Conservation (phyloP, 2,797 vertebrate genomes). For the Melanogrammus aeglefinus region DNA sequence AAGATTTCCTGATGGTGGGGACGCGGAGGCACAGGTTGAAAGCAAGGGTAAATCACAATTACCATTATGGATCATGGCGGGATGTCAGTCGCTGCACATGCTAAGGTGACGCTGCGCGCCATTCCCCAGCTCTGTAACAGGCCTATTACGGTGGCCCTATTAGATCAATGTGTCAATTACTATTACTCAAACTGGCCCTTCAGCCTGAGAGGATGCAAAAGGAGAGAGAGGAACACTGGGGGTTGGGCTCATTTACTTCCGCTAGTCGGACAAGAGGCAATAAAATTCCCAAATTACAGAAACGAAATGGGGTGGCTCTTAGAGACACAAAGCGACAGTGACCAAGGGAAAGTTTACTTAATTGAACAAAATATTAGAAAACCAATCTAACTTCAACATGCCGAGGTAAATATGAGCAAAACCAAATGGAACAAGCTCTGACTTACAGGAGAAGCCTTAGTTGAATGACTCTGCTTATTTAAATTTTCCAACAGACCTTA, state of each 20-base stretch:
- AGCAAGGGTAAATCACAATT: conserved; percentile 82
- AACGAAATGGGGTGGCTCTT: conserved; percentile 28
- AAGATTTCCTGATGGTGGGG: conserved; percentile 75
- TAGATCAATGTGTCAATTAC: conserved; percentile 78
- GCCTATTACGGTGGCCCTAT: conserved; percentile 69
- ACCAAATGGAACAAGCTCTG: background rate
- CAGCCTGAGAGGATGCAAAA: conserved; percentile 61
- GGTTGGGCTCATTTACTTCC: conserved; percentile 52
- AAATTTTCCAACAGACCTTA: background rate
- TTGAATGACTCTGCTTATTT: background rate
- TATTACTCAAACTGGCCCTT: conserved; percentile 71
- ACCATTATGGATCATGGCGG: conserved; percentile 80
- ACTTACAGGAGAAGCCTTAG: background rate
- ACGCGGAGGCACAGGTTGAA: conserved; percentile 74
- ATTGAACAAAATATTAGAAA: background rate
- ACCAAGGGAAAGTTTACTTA: background rate
- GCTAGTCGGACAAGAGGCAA: conserved; percentile 47
- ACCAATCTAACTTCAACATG: background rate
- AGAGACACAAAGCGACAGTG: background rate
- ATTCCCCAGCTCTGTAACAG: conserved; percentile 72
- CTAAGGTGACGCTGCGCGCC: conserved; percentile 77
- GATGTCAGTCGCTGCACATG: conserved; percentile 77
- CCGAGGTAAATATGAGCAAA: background rate
- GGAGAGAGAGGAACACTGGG: conserved; percentile 36
- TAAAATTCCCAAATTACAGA: conserved; percentile 30